Percentiles rank a stretch among this genome's conserved stretches.
Evolutionary conservation across 2,113 vertebrate species (phyloP).

Genomic region (Halichoerus grypus): DNA sequence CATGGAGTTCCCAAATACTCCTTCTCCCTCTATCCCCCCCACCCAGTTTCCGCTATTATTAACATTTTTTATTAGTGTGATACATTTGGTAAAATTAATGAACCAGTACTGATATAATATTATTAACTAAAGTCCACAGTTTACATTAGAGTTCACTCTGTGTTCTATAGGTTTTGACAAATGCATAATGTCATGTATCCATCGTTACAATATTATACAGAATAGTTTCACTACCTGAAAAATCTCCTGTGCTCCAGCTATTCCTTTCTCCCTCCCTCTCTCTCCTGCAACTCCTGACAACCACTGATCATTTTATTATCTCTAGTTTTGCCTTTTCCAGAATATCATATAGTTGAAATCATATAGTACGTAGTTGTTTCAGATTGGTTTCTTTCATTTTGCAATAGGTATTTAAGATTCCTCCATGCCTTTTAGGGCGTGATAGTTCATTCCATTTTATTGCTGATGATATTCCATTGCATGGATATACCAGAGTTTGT

Average conservation of each 20-base stretch:
- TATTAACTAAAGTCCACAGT: neutral
- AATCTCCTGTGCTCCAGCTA: neutral
- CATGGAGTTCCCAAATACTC: neutral
- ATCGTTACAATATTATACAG: neutral
- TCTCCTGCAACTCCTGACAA: neutral
- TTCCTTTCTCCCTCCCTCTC: neutral
- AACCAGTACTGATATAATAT: neutral
- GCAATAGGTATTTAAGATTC: neutral
- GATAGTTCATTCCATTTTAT: neutral
- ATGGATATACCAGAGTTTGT: neutral
- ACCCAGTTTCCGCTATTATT: neutral
- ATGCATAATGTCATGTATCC: too few relatives aligned
- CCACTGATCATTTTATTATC: neutral
- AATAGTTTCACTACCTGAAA: neutral
- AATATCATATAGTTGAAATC: neutral
- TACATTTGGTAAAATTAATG: neutral
- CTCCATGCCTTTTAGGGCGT: neutral
- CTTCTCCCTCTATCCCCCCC: neutral
- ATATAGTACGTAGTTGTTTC: neutral
- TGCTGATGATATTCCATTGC: neutral
- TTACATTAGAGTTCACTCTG: neutral
- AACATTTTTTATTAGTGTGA: neutral
- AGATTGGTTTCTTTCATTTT: neutral
- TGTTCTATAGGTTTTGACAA: neutral
- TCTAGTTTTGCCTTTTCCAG: neutral